Evolutionary conservation across 2,888 invertebrate species (phyloP).

Genomic region (Penaeus monodon): DNA sequence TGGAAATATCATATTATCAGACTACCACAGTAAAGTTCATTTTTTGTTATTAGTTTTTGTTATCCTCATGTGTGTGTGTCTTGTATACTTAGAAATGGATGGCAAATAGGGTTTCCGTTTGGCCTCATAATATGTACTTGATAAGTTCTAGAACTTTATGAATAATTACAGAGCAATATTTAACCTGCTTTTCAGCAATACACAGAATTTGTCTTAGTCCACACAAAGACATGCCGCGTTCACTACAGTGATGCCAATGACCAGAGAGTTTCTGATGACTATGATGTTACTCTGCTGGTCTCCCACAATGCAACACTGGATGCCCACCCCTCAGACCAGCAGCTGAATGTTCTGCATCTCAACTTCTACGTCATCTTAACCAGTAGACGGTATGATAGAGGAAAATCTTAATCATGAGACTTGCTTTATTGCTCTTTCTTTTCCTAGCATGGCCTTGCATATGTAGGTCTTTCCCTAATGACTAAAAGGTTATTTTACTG

Average conservation of each 20-base stretch:
- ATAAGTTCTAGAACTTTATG: neutral
- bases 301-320: slow-evolving; percentile 71
- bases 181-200: slow-evolving; percentile 66
- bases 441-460: too few relatives aligned
- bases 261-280: slow-evolving; percentile 76
- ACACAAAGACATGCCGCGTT: slow-evolving; percentile 74
- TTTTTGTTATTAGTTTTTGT: too few relatives aligned
- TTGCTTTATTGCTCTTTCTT: slow-evolving; percentile 20
- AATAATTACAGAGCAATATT: slow-evolving; percentile 13
- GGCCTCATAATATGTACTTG: neutral
- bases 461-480: too few relatives aligned
- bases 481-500: too few relatives aligned
- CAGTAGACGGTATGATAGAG: slow-evolving; percentile 71
- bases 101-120: too few relatives aligned
- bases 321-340: slow-evolving; percentile 66
- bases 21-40: too few relatives aligned
- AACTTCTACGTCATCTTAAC: slow-evolving; percentile 77
- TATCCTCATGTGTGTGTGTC: too few relatives aligned
- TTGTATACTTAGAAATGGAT: too few relatives aligned
- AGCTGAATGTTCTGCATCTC: slow-evolving; percentile 72
- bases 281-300: slow-evolving; percentile 78
- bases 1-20: too few relatives aligned
- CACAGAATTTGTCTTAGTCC: slow-evolving; percentile 78
- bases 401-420: too few relatives aligned
- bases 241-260: slow-evolving; percentile 76